Evolutionary conservation across 2,888 invertebrate species (phyloP).

Genomic region (Mallateleia sp.): DNA sequence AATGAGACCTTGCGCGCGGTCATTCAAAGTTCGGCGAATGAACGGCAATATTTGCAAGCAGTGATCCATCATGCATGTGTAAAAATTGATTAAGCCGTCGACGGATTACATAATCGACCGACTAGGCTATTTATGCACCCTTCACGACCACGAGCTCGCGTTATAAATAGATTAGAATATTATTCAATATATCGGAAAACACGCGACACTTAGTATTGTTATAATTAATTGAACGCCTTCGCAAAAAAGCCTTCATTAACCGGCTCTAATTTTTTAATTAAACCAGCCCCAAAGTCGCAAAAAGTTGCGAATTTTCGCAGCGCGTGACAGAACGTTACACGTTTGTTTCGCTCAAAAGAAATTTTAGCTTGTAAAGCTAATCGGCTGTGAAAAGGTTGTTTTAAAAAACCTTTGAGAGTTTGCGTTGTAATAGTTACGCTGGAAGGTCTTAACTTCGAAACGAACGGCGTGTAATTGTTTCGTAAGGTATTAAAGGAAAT

Average conservation of each 20-base stretch:
- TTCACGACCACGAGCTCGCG: slow-evolving; percentile 50
- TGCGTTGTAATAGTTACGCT: slow-evolving; percentile 7
- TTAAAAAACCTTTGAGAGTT: slow-evolving; percentile 25
- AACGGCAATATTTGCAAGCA: slow-evolving; percentile 54
- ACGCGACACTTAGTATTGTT: slow-evolving; percentile 37
- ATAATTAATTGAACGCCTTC: slow-evolving; percentile 35
- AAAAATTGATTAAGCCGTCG: slow-evolving; percentile 73
- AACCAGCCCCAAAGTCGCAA: background rate
- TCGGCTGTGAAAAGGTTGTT: slow-evolving; percentile 34
- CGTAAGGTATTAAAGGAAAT: too few relatives aligned
- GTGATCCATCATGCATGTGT: slow-evolving; percentile 66
- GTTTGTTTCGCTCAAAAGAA: slow-evolving; percentile 8
- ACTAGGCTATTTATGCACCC: slow-evolving; percentile 70
- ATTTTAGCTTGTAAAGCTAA: slow-evolving; percentile 34
- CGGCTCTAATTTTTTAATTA: background rate
- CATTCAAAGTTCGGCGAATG: slow-evolving; percentile 60
- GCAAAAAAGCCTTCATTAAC: background rate
- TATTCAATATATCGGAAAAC: slow-evolving; percentile 71
- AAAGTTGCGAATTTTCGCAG: background rate
- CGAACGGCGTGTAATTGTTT: slow-evolving; percentile 9
- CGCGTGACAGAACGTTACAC: background rate
- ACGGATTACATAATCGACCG: slow-evolving; percentile 69
- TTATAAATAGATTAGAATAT: slow-evolving; percentile 67
- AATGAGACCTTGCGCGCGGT: slow-evolving; percentile 64
- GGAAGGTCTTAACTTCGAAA: slow-evolving; percentile 10